Evolutionary conservation across 2,113 vertebrate species (phyloP).

Genomic region (Phycodurus eques): DNA sequence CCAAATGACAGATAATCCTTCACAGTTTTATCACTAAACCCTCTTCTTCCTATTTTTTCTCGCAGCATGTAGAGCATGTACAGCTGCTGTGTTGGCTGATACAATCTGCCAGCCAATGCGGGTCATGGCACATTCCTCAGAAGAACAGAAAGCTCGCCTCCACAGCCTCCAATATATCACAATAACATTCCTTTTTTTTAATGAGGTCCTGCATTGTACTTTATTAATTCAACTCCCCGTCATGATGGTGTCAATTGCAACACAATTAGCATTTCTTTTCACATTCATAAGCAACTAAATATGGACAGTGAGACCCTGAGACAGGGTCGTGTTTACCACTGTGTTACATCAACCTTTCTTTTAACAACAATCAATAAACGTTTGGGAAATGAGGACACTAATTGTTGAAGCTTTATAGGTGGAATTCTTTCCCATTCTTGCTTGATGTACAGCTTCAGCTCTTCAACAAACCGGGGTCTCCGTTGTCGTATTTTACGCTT

Average conservation of each 20-base stretch:
- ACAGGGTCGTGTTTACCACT: no score
- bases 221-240: neutral
- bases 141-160: conserved; percentile 51
- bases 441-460: no score
- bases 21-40: conserved; percentile 73
- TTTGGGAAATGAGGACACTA: no score
- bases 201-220: neutral
- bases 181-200: conserved; percentile 35
- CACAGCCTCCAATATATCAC: conserved; percentile 53
- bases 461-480: no score
- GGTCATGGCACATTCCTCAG: conserved; percentile 61
- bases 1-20: conserved; percentile 75
- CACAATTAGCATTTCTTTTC: neutral
- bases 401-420: no score
- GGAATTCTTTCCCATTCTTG: no score
- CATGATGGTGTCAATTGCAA: neutral
- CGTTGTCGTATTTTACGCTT: no score
- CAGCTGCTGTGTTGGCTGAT: conserved; percentile 69
- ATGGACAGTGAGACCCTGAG: neutral
- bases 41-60: conserved; percentile 67
- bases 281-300: neutral
- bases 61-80: conserved; percentile 50
- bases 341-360: no score
- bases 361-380: no score
- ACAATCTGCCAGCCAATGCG: conserved; percentile 66